Evolutionary conservation across 2,888 invertebrate species (phyloP).

Genomic region (Aquatica leii): DNA sequence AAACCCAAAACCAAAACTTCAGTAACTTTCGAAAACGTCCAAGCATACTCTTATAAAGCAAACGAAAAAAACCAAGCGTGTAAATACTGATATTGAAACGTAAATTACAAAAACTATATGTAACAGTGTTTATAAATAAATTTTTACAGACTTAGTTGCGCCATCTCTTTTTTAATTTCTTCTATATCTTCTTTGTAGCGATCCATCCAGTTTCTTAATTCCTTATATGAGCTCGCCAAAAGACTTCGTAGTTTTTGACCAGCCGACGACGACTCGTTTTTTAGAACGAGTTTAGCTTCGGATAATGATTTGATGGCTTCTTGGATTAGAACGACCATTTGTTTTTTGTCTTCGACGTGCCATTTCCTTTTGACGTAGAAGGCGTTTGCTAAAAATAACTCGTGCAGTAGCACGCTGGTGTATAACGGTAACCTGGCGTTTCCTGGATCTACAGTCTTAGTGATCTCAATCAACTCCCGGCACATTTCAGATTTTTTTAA

Average conservation of each 20-base stretch:
- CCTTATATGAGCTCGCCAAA: conserved; percentile 61
- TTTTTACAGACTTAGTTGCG: neutral
- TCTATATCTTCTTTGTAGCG: conserved; percentile 56
- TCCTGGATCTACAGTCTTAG: conserved; percentile 75
- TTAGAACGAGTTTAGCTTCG: conserved; percentile 61
- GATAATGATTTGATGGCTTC: conserved; percentile 63
- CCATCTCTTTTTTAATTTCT: conserved; percentile 24
- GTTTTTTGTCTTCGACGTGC: conserved; percentile 59
- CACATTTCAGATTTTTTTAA: conserved; percentile 74
- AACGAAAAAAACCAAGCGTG: neutral
- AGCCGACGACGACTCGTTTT: conserved; percentile 65
- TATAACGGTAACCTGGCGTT: conserved; percentile 76
- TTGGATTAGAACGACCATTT: conserved; percentile 58
- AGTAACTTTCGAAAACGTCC: neutral
- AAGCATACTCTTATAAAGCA: neutral
- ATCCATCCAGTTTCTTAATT: conserved; percentile 63
- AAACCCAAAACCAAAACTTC: neutral
- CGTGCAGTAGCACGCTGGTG: conserved; percentile 78
- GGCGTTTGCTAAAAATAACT: conserved; percentile 69
- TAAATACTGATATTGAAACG: neutral
- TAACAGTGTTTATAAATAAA: too few species aligned
- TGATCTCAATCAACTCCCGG: conserved; percentile 69
- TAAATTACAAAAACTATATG: neutral
- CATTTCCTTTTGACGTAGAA: conserved; percentile 62
- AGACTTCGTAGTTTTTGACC: conserved; percentile 65